Evolutionary conservation across 2,797 vertebrate genomes (phyloP).

Genomic region (Argya squamiceps): DNA sequence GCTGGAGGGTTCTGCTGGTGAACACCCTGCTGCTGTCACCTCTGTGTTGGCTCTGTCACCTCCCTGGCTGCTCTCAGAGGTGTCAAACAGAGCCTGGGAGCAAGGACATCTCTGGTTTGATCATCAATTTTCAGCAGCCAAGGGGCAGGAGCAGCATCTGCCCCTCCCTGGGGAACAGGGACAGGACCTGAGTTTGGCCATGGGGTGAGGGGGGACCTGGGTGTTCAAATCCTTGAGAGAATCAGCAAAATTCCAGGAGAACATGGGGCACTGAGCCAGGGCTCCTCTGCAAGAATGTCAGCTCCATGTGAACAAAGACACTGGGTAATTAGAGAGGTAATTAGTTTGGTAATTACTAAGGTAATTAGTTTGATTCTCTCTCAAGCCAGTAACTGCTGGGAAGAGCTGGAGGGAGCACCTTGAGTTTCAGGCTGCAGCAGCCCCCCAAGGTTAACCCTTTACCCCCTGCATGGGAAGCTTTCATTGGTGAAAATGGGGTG

Average conservation of each 20-base stretch:
- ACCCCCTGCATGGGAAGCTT: not conserved
- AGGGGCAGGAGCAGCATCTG: not conserved
- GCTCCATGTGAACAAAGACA: slow-evolving; percentile 32
- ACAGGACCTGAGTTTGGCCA: accelerated
- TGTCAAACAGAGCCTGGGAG: not conserved
- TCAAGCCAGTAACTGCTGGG: slow-evolving; percentile 47
- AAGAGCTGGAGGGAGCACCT: slow-evolving; percentile 26
- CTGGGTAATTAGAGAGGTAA: slow-evolving; percentile 63
- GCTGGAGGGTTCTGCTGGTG: not conserved
- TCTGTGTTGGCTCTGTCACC: not conserved
- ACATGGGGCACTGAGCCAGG: not conserved
- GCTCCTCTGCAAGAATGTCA: not conserved
- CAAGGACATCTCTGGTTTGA: not conserved
- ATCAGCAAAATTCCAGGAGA: not conserved
- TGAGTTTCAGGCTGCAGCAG: not conserved
- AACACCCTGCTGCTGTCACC: not conserved
- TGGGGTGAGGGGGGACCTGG: not conserved
- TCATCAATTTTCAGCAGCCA: not conserved
- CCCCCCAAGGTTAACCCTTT: not conserved
- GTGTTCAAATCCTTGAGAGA: not conserved
- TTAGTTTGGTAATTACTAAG: slow-evolving; percentile 68
- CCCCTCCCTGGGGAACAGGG: not conserved
- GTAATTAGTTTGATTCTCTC: slow-evolving; percentile 69
- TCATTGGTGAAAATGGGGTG: accelerated
- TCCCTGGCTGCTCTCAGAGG: not conserved